Base-by-base conservation (phyloP, 2,888 invertebrate species). In the Cacoxenus indagator region DNA sequence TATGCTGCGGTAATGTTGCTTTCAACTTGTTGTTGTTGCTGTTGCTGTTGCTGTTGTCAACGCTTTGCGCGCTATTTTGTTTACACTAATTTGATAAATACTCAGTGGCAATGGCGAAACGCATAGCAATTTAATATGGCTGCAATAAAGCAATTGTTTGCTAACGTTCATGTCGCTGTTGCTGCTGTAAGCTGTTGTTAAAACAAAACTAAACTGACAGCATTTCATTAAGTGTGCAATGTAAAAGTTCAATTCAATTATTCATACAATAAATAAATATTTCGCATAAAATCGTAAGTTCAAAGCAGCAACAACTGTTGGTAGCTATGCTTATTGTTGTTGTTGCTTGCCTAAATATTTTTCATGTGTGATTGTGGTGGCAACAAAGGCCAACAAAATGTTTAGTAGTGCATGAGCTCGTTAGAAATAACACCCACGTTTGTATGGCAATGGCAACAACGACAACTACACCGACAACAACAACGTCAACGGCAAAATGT, bases 11-110 rank as follows among this genome's bases (percentile, higher is more conserved):
- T 14, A 26, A 62, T 45, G 24, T 62, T 45, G 43, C 43, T 62
- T 62, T 62, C 11, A 37, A 54, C 17, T 59, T 17, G 11, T 31
- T 46, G 14, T 48, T 48, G 24, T 17, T 37, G 27, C 24, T 46
- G 46, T 31, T 65, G 65, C 68, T 46, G 29, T 70, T 67, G 46
- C 22, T 64, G 61, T 61, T 67, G 67, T 57, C 22, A 17, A n/a
- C 26, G 24, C 29, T 59, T 27, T 59, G 59, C 31, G 27, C 22
- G 14, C n/a, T 55, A 27, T 11, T 55, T 24, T 55, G 55, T 37
- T 37, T 11, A 37, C 19, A 55, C 55, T 55, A 55, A 55, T 55
- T 55, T 55, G 55, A 55, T 55, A 55, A 55, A 55, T 55, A n/a
- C 19, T n/a, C 51, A n/a, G n/a, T 43, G n/a, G 51, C 54, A 54